Conservation (phyloP, 2,113 vertebrate genomes). For the Abramis brama region DNA sequence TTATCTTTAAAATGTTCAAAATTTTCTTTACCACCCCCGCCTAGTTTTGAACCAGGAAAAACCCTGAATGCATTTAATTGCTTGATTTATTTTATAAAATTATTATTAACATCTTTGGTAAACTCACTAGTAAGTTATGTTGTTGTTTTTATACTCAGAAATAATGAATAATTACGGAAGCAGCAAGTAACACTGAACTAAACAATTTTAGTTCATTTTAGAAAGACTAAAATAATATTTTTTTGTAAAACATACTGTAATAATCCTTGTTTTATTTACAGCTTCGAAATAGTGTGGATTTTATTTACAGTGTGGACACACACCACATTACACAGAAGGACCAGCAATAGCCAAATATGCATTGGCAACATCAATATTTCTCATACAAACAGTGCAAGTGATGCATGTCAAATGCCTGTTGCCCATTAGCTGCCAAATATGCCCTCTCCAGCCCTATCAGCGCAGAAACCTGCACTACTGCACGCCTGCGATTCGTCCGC, state of each 20-base stretch:
- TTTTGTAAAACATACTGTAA: too few species aligned
- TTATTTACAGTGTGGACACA: not conserved
- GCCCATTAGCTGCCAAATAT: constrained; percentile 18
- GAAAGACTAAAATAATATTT: too few species aligned
- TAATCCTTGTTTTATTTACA: too few species aligned
- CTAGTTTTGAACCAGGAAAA: too few species aligned
- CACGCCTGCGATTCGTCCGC: not conserved
- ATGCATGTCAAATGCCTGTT: constrained; percentile 21
- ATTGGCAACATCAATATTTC: not conserved
- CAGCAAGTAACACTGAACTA: too few species aligned
- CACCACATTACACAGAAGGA: not conserved
- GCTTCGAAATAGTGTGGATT: too few species aligned
- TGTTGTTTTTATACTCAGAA: too few species aligned
- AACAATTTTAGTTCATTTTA: too few species aligned
- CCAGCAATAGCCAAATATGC: not conserved
- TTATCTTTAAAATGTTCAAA: too few species aligned
- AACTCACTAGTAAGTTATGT: too few species aligned
- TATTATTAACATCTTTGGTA: not conserved
- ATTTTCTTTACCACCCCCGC: too few species aligned
- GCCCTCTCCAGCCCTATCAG: constrained; percentile 6
- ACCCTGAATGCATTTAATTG: not conserved
- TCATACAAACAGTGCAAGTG: not conserved
- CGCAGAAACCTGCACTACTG: constrained; percentile 1
- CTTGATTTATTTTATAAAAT: not conserved
- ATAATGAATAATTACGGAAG: too few species aligned